These are phyloP conservation scores for Silurus asotus DNA, from an alignment of 2,113 vertebrate genomes.

Conservation along the genomic window DNA sequence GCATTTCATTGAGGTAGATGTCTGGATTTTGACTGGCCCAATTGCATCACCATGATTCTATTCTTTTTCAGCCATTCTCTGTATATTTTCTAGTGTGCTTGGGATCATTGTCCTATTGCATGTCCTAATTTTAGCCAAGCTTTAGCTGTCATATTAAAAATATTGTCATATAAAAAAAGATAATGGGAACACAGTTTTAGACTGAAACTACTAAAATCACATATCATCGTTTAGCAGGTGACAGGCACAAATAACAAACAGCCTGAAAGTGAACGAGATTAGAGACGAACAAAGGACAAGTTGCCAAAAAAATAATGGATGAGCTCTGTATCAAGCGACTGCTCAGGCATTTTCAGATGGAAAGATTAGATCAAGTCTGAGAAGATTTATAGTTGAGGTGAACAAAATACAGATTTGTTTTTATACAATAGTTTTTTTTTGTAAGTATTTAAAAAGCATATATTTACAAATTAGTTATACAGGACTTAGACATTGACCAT, in stretches of 20 bases:
- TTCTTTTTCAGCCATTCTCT: too few relatives aligned
- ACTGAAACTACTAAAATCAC: constrained; percentile 15
- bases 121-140: too few relatives aligned
- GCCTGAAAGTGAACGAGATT: not conserved
- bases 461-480: not conserved
- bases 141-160: too few relatives aligned
- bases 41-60: too few relatives aligned
- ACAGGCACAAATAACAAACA: not conserved
- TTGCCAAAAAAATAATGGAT: constrained; percentile 1
- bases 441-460: not conserved
- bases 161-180: not conserved
- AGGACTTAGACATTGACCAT: not conserved
- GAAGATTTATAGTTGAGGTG: not conserved
- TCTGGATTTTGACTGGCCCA: too few relatives aligned
- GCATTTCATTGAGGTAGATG: too few relatives aligned
- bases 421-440: not conserved
- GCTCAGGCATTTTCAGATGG: not conserved
- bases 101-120: too few relatives aligned
- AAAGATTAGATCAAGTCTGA: not conserved
- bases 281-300: not conserved
- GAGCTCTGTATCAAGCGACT: not conserved
- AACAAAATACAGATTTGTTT: not conserved
- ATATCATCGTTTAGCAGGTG: not conserved
- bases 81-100: too few relatives aligned
- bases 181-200: not conserved